Conservation (phyloP, 2,797 vertebrate species). For the Poeciliopsis gracilis region DNA sequence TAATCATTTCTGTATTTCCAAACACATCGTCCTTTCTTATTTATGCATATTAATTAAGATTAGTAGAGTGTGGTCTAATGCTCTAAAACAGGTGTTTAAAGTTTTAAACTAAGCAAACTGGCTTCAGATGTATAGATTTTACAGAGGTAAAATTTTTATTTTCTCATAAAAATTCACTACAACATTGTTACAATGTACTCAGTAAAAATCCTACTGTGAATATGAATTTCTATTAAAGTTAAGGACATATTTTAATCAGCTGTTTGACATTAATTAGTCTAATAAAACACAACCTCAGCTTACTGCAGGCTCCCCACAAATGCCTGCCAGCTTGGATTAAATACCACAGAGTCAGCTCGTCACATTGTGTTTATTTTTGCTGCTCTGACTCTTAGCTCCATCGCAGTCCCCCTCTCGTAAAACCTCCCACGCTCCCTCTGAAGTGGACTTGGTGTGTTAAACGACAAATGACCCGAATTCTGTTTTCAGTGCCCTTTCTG, state of each 20-base stretch:
- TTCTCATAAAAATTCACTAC: too few relatives aligned
- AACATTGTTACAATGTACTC: background rate
- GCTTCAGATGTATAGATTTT: background rate
- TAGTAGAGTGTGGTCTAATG: background rate
- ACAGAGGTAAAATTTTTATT: background rate
- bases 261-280: constrained; percentile 3
- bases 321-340: background rate
- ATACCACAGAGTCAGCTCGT: background rate
- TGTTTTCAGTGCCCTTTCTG: constrained; percentile 84
- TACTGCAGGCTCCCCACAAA: background rate
- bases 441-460: constrained; percentile 19
- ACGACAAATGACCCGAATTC: constrained; percentile 36
- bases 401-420: background rate
- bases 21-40: background rate
- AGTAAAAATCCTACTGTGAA: background rate
- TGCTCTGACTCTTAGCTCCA: constrained; percentile 6
- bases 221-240: background rate
- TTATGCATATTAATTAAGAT: background rate
- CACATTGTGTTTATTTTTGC: constrained; percentile 13
- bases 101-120: background rate
- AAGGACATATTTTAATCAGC: background rate
- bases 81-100: background rate
- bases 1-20: background rate
- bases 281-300: background rate
- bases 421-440: constrained; percentile 3